phyloP scores from a whole-genome alignment of 2,113 vertebrate genomes.

The Thamnophis sirtalis region DNA sequence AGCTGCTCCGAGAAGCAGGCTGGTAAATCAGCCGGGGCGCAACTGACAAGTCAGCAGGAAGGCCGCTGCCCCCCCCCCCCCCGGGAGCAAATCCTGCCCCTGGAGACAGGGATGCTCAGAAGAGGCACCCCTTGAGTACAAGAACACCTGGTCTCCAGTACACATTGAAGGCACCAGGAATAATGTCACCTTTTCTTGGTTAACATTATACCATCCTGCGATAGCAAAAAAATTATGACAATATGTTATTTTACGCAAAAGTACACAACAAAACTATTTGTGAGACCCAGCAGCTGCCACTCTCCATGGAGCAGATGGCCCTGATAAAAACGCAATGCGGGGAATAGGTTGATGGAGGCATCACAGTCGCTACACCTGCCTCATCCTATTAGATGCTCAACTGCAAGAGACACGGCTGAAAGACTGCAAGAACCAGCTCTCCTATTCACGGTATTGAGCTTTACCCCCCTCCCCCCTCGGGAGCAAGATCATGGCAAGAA shows the following conservation, averaged over 20 bases:
- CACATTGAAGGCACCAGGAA: slow-evolving; percentile 30
- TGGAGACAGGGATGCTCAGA: neutral
- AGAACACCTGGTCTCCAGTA: slow-evolving; percentile 21
- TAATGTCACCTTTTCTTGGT: slow-evolving; percentile 46
- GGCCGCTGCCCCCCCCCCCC: neutral
- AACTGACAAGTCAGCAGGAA: neutral
- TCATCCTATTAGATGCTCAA: slow-evolving; percentile 32
- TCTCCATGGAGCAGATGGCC: slow-evolving; percentile 60
- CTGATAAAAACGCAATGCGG: slow-evolving; percentile 57
- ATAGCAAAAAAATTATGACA: slow-evolving; percentile 55
- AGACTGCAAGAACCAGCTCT: slow-evolving; percentile 20
- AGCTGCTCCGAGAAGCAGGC: neutral
- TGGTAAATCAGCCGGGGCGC: neutral
- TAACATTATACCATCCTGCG: slow-evolving; percentile 53
- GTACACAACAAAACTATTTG: slow-evolving; percentile 53
- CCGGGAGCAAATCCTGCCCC: neutral
- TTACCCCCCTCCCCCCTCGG: neutral
- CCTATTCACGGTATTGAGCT: slow-evolving; percentile 9
- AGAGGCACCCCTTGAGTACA: neutral
- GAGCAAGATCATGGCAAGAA: neutral
- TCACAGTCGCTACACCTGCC: slow-evolving; percentile 44
- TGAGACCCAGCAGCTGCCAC: slow-evolving; percentile 63
- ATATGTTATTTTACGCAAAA: slow-evolving; percentile 52
- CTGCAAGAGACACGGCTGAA: slow-evolving; percentile 35
- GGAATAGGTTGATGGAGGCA: slow-evolving; percentile 63